phyloP scores from a whole-genome alignment of 1,140 invertebrate genomes.

The Amyelois transitella region DNA sequence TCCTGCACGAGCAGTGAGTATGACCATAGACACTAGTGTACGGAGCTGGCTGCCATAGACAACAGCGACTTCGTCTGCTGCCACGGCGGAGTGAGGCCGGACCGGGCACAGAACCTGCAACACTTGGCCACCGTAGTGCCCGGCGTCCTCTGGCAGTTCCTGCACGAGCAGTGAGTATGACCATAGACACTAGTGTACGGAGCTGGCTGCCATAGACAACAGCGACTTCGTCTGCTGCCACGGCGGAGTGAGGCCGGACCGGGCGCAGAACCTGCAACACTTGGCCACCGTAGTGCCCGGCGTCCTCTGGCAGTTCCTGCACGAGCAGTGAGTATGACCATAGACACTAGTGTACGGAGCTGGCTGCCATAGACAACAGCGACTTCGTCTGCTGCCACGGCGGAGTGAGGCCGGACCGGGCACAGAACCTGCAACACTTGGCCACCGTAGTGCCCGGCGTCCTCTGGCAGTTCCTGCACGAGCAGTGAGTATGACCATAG shows the following conservation, averaged over 20 bases:
- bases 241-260: slow-evolving; percentile 87
- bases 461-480: slow-evolving; percentile 89
- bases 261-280: slow-evolving; percentile 80
- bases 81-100: slow-evolving; percentile 90
- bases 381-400: slow-evolving; percentile 96
- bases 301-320: slow-evolving; percentile 88
- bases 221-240: slow-evolving; percentile 95
- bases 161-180: slow-evolving; percentile 83
- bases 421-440: slow-evolving; percentile 80
- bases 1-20: slow-evolving; percentile 82
- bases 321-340: slow-evolving; percentile 80
- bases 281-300: slow-evolving; percentile 83
- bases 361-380: slow-evolving; percentile 95
- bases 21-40: too few relatives aligned
- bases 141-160: slow-evolving; percentile 88
- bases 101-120: slow-evolving; percentile 80
- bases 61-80: slow-evolving; percentile 95
- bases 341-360: slow-evolving; percentile 97
- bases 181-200: too few relatives aligned
- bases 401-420: slow-evolving; percentile 85
- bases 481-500: slow-evolving; percentile 80
- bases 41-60: slow-evolving; percentile 96
- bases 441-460: slow-evolving; percentile 82
- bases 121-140: slow-evolving; percentile 82
- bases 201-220: slow-evolving; percentile 97